Base-by-base conservation (phyloP, 2,888 invertebrate genomes). In the Coenonympha arcania region DNA sequence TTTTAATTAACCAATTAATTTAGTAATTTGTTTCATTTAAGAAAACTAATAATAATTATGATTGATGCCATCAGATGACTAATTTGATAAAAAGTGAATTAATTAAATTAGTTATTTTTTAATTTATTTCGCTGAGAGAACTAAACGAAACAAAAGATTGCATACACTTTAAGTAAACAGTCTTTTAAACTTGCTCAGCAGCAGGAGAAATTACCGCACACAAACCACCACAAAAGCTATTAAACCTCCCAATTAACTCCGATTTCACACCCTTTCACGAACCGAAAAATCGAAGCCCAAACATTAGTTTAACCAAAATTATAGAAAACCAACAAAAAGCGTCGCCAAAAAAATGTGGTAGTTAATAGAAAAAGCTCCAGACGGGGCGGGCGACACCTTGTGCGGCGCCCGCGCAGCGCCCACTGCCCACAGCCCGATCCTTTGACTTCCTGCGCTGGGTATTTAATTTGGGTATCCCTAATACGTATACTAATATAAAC, bases 221-320 rank as follows among this genome's bases (percentile, higher is more conserved):
- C 80, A 80, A 43, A 31, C 31, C 31, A 19, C 31, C 13, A 43
- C 43, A 44, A 83, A 79, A 78, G 75, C 75, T 71, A 77, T 82
- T 80, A 73, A 76, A 77, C 77, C 76, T 75, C 77, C 71, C 79
- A 79, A 86, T 86, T 86, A 86, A 80, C 71, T 82, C 58, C 78
- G 71, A 86, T 86, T 86, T 86, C 86, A 86, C 86, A 84, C 83
- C 72, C 79, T 80, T 83, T 85, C 82, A 86, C 79, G 86, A 86
- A 85, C 86, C 86, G 83, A 81, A 78, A 84, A 86, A 86, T 86
- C 81, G 82, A 79, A 85, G 78, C 73, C 80, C 86, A 86, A 86
- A 86, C 86, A 86, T 84, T 85, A 82, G 85, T 82, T 85, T 85
- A 81, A 76, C 79, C 76, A 68, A 81, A 80, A 85, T 85, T 86